A percentile compares a stretch with the other conserved stretches of the same genome.
These are phyloP conservation scores for Miniopterus natalensis DNA, from an alignment of 2,113 vertebrate genomes.

Conservation along the genomic window DNA sequence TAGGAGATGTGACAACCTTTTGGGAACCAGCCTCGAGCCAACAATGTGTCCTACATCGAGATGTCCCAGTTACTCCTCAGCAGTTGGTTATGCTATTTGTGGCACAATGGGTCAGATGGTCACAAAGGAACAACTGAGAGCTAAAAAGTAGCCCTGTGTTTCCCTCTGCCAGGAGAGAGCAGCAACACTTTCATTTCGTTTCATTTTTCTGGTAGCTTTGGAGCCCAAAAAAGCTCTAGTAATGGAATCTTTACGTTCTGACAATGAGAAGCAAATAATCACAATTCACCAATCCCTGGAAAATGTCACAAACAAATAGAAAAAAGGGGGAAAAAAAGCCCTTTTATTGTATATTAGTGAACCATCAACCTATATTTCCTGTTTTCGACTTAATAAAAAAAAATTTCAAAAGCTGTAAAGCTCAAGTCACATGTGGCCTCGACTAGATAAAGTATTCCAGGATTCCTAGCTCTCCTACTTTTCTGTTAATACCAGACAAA, in stretches of 20 bases:
- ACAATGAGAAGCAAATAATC: conserved; percentile 44
- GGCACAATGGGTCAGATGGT: not conserved
- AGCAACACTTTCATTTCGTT: not conserved
- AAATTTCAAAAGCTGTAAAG: conserved; percentile 19
- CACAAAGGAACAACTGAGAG: not conserved
- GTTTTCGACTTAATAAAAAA: conserved; percentile 25
- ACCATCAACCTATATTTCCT: not conserved
- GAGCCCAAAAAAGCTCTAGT: not conserved
- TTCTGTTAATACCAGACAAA: conserved; percentile 45
- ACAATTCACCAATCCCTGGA: not conserved
- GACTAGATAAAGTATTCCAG: conserved; percentile 34
- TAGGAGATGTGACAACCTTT: accelerated
- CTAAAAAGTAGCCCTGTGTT: not conserved
- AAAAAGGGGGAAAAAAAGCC: not conserved
- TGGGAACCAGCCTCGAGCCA: not conserved
- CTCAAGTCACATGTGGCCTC: not conserved
- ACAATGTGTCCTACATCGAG: not conserved
- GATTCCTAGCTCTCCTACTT: not conserved
- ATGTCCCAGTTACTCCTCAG: not conserved
- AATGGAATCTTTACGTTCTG: not conserved
- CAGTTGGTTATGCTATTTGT: not conserved
- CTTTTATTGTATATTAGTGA: not conserved
- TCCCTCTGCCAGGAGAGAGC: not conserved
- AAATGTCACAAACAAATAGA: too few species aligned
- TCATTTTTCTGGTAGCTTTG: not conserved